These are phyloP conservation scores for Leptinotarsa haldemani DNA, from an alignment of 2,888 invertebrate species.

Conservation along the genomic window DNA sequence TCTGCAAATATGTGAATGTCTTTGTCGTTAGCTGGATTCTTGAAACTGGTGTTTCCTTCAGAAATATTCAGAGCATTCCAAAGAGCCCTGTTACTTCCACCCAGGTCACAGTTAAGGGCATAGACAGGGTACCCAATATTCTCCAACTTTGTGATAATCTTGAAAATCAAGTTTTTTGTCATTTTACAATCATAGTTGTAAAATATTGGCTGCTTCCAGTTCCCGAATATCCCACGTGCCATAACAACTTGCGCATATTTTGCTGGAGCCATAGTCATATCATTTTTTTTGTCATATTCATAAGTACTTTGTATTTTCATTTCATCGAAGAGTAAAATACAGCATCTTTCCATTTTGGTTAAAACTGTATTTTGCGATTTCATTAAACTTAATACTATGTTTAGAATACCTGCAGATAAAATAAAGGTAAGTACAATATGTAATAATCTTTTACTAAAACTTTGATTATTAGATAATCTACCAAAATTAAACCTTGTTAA, in stretches of 20 bases:
- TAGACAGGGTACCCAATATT: slow-evolving; percentile 48
- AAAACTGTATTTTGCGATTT: slow-evolving; percentile 23
- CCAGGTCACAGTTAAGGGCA: slow-evolving; percentile 48
- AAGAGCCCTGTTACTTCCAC: slow-evolving; percentile 42
- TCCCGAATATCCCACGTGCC: slow-evolving; percentile 36
- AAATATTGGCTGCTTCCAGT: slow-evolving; percentile 39
- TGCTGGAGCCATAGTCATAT: slow-evolving; percentile 34
- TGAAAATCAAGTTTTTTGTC: slow-evolving; percentile 30
- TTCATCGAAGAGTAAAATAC: slow-evolving; percentile 48
- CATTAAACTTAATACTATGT: slow-evolving; percentile 34
- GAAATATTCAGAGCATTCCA: slow-evolving; percentile 36
- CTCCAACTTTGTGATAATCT: slow-evolving; percentile 34
- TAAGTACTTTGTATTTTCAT: slow-evolving; percentile 44
- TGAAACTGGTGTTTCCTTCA: slow-evolving; percentile 36
- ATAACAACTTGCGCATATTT: slow-evolving; percentile 39
- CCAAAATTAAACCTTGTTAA: slow-evolving; percentile 2
- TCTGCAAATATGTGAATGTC: slow-evolving; percentile 42
- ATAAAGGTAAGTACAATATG: slow-evolving; percentile 7
- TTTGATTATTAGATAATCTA: slow-evolving; percentile 1
- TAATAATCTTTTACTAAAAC: not conserved
- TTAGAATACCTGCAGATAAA: slow-evolving; percentile 36
- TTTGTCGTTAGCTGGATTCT: slow-evolving; percentile 37
- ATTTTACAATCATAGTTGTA: slow-evolving; percentile 38
- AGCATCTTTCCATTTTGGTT: slow-evolving; percentile 33
- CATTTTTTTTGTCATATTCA: slow-evolving; percentile 47